Percentiles rank a stretch among this genome's conserved stretches.
phyloP scores from a whole-genome alignment of 1,140 invertebrate species.

The Diorhabda elongata region DNA sequence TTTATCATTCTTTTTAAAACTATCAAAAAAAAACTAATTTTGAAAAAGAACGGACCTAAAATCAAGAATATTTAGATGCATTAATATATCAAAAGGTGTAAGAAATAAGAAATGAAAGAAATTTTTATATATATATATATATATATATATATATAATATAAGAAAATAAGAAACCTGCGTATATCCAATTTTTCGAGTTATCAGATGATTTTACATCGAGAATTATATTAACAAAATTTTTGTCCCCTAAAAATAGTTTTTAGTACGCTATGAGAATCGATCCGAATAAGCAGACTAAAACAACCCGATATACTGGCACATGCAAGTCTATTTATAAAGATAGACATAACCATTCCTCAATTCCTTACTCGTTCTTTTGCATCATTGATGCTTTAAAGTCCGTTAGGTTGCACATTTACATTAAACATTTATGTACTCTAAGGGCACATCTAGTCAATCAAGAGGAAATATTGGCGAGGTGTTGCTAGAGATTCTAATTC shows the following conservation, averaged over 20 bases:
- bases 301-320: conserved; percentile 21
- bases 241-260: not conserved
- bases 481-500: not conserved
- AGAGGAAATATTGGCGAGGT: conserved; percentile 4
- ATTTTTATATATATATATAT: not conserved
- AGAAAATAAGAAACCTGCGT: no score
- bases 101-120: no score
- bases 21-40: no score
- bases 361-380: conserved; percentile 16
- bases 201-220: no score
- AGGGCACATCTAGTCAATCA: conserved; percentile 8
- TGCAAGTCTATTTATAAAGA: conserved; percentile 36
- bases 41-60: no score
- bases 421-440: conserved; percentile 18
- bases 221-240: no score
- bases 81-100: no score
- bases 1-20: no score
- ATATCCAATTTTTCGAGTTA: no score
- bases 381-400: conserved; percentile 24
- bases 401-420: conserved; percentile 15
- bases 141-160: not conserved
- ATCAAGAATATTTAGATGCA: no score
- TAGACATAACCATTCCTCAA: conserved; percentile 37
- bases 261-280: not conserved
- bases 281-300: not conserved